These are phyloP conservation scores for Clarias pachynema DNA, from an alignment of 2,797 vertebrate species.

Conservation along the genomic window DNA sequence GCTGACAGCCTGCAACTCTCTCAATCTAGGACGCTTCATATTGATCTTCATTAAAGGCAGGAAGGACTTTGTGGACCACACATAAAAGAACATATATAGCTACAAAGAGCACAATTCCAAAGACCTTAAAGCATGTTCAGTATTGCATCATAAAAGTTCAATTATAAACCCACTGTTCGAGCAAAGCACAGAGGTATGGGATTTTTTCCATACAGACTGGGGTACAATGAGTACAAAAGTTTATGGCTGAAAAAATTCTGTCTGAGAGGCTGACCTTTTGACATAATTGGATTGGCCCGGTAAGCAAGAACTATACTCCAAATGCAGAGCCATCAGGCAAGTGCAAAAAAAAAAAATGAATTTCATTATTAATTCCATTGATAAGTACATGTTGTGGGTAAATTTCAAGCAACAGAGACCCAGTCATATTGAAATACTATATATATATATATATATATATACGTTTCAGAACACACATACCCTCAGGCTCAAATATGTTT, in stretches of 20 bases:
- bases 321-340: constrained; percentile 1
- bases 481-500: not conserved
- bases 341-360: not conserved
- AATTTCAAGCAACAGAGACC: not conserved
- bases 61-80: constrained; percentile 22
- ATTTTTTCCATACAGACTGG: constrained; percentile 6
- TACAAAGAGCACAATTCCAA: not conserved
- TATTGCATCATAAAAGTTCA: not conserved
- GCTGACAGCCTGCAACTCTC: constrained; percentile 1
- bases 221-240: not conserved
- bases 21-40: constrained; percentile 18
- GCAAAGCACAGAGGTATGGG: not conserved
- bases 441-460: no score
- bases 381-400: not conserved
- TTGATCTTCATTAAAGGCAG: constrained; percentile 34
- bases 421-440: not conserved
- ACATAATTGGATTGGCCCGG: constrained; percentile 28
- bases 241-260: constrained; percentile 6
- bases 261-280: constrained; percentile 25
- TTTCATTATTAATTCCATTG: not conserved
- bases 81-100: constrained; percentile 2
- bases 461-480: not conserved
- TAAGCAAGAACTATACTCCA: not conserved
- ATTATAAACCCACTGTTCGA: constrained; percentile 24
- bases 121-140: constrained; percentile 19